phyloP scores from a whole-genome alignment of 2,113 vertebrate genomes.

The Festucalex cinctus region DNA sequence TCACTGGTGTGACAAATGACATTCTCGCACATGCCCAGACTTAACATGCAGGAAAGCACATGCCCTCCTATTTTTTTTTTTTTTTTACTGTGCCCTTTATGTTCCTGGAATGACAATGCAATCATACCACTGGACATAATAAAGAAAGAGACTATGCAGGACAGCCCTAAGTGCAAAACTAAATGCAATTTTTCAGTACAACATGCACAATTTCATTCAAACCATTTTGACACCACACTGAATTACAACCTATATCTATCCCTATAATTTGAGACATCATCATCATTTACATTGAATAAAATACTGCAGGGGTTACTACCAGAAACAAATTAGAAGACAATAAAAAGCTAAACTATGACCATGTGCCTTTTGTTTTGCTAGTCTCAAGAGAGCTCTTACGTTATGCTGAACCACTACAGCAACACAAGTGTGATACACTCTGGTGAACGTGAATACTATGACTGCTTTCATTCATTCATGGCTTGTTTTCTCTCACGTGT shows the following conservation, averaged over 20 bases:
- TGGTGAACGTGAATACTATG: conserved; percentile 28
- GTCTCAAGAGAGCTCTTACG: conserved; percentile 8
- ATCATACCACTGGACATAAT: not conserved
- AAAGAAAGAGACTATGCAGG: not conserved
- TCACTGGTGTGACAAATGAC: no score
- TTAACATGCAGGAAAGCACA: no score
- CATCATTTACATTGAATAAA: conserved; percentile 8
- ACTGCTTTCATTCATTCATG: conserved; percentile 22
- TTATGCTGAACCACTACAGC: conserved; percentile 13
- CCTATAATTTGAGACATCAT: conserved; percentile 5
- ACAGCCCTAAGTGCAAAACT: not conserved
- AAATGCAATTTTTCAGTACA: not conserved
- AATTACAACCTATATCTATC: not conserved
- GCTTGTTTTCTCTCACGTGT: conserved; percentile 29
- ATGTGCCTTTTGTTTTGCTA: conserved; percentile 1
- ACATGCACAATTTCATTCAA: not conserved
- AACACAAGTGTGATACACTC: conserved; percentile 4
- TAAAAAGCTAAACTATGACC: conserved; percentile 4
- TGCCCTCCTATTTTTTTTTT: no score
- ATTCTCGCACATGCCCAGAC: no score
- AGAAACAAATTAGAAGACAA: conserved; percentile 9
- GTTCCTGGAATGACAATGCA: no score
- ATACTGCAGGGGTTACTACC: not conserved
- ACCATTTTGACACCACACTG: not conserved
- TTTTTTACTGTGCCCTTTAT: no score